phyloP scores from a whole-genome alignment of 2,113 vertebrate genomes.

The Callipepla californica region DNA sequence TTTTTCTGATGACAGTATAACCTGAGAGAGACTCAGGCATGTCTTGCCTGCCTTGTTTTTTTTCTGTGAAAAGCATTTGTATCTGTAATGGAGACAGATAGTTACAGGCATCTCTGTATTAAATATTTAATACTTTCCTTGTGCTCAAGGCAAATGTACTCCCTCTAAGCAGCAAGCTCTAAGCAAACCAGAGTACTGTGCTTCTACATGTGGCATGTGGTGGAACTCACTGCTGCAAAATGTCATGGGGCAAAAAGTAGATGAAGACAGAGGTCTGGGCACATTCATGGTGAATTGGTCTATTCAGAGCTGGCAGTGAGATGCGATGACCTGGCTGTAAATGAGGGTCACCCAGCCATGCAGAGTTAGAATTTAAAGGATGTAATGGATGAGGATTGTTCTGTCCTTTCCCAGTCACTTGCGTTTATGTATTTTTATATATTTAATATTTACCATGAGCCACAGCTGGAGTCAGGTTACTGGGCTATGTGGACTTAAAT shows the following conservation, averaged over 20 bases:
- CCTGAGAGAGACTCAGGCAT: fast-evolving
- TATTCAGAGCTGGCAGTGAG: slow-evolving; percentile 7
- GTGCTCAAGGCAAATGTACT: background rate
- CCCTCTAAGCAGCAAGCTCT: background rate
- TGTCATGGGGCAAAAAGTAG: background rate
- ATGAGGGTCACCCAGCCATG: background rate
- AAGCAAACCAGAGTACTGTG: background rate
- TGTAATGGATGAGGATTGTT: background rate
- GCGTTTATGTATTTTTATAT: background rate
- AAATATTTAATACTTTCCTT: background rate
- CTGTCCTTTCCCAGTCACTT: background rate
- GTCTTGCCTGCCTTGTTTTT: background rate
- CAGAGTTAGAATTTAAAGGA: background rate
- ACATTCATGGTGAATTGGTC: background rate
- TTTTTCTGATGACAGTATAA: too few relatives aligned
- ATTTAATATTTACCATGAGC: background rate
- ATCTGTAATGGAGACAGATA: fast-evolving
- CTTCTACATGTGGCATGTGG: fast-evolving
- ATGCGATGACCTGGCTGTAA: background rate
- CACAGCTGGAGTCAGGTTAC: background rate
- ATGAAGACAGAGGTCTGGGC: background rate
- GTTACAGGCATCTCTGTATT: background rate
- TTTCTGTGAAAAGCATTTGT: background rate
- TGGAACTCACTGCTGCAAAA: background rate
- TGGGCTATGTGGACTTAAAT: background rate